These are phyloP conservation scores for Hemistola chrysoprasaria DNA, from an alignment of 2,888 invertebrate species.

Conservation along the genomic window DNA sequence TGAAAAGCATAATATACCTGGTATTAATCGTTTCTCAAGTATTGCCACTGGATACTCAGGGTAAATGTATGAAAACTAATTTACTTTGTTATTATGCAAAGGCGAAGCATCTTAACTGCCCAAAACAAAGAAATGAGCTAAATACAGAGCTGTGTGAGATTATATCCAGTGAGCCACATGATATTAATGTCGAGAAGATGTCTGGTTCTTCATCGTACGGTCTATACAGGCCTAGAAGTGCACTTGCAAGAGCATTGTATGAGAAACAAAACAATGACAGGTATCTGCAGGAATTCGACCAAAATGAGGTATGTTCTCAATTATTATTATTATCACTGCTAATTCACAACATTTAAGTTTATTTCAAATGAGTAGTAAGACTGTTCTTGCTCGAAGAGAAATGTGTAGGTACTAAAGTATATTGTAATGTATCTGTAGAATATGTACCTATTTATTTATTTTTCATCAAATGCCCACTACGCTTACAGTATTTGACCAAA, in stretches of 20 bases:
- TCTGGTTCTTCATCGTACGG: constrained; percentile 58
- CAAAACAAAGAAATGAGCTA: constrained; percentile 40
- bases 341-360: too few relatives aligned
- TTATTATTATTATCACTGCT: too few relatives aligned
- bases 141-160: constrained; percentile 28
- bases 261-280: constrained; percentile 88
- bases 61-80: constrained; percentile 44
- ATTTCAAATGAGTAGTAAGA: too few relatives aligned
- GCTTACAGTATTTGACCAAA: too few relatives aligned
- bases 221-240: constrained; percentile 85
- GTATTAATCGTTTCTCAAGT: constrained; percentile 33
- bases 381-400: too few relatives aligned
- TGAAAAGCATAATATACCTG: constrained; percentile 33
- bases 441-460: too few relatives aligned
- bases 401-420: too few relatives aligned
- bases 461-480: too few relatives aligned
- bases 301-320: constrained; percentile 82
- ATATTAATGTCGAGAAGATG: constrained; percentile 46
- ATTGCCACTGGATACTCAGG: constrained; percentile 30
- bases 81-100: constrained; percentile 57
- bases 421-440: too few relatives aligned
- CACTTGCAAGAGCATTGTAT: constrained; percentile 87
- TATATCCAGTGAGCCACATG: constrained; percentile 28
- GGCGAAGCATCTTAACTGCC: constrained; percentile 47
- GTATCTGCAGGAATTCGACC: constrained; percentile 85